Conservation (phyloP, 2,888 invertebrate genomes). For the Bombyx huttoni region DNA sequence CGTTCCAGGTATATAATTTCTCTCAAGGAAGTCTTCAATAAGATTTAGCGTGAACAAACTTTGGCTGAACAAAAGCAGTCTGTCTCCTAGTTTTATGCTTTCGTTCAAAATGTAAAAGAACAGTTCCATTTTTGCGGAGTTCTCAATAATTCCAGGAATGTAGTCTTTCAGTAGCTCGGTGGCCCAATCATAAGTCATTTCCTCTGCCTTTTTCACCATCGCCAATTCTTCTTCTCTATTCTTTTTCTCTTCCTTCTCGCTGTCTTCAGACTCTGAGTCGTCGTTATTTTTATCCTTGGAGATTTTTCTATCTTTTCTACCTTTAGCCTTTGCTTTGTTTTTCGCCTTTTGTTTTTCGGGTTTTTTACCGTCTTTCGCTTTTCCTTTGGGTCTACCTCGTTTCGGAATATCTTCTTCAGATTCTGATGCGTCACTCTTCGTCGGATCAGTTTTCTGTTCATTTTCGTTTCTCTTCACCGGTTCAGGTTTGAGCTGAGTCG, state of each 20-base stretch:
- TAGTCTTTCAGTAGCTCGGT: conserved; percentile 88
- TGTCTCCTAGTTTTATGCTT: conserved; percentile 88
- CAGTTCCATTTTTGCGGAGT: conserved; percentile 95
- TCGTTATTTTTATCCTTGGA: conserved; percentile 69
- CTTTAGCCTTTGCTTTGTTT: conserved; percentile 51
- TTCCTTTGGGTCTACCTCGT: conserved; percentile 36
- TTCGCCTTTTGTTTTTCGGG: conserved; percentile 41
- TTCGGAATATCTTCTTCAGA: conserved; percentile 43
- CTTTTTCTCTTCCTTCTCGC: conserved; percentile 73
- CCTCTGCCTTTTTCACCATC: conserved; percentile 79
- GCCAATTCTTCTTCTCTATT: conserved; percentile 71
- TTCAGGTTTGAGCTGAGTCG: conserved; percentile 20
- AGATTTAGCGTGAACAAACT: conserved; percentile 95
- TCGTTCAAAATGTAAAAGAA: conserved; percentile 93
- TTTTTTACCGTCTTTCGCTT: conserved; percentile 43
- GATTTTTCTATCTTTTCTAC: conserved; percentile 55
- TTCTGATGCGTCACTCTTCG: conserved; percentile 39
- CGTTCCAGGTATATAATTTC: conserved; percentile 77
- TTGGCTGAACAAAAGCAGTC: conserved; percentile 95
- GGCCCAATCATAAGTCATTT: conserved; percentile 92
- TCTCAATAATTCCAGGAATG: conserved; percentile 88
- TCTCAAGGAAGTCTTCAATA: conserved; percentile 93
- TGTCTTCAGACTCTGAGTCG: conserved; percentile 66
- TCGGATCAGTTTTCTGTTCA: conserved; percentile 20
- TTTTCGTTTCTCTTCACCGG: conserved; percentile 23